Conservation (phyloP, 1,140 invertebrate genomes). For the Drosophila tristis region DNA sequence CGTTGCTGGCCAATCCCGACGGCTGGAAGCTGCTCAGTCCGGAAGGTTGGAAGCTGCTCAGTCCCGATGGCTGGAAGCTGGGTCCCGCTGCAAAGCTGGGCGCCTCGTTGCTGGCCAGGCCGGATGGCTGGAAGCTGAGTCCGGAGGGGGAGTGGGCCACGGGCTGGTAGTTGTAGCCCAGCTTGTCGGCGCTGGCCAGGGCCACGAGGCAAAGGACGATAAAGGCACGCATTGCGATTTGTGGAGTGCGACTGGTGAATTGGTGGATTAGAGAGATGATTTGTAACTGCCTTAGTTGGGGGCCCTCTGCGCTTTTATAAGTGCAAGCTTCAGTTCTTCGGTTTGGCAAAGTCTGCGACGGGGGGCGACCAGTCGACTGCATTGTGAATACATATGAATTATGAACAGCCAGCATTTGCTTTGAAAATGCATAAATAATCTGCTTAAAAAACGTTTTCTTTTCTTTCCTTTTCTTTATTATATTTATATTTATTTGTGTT, state of each 20-base stretch:
- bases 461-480: conserved; percentile 30
- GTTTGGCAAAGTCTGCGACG: not conserved
- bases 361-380: conserved; percentile 12
- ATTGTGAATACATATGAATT: conserved; percentile 35
- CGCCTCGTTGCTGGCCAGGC: conserved; percentile 33
- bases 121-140: conserved; percentile 61
- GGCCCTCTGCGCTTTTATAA: conserved; percentile 54
- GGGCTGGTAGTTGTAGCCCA: conserved; percentile 79
- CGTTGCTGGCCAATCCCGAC: conserved; percentile 2
- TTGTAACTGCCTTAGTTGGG: conserved; percentile 48
- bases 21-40: conserved; percentile 10
- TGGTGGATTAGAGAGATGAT: conserved; percentile 43
- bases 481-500: conserved; percentile 25
- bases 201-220: conserved; percentile 61
- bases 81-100: conserved; percentile 47
- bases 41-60: conserved; percentile 6
- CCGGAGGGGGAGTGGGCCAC: conserved; percentile 69
- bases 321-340: conserved; percentile 50
- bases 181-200: conserved; percentile 67
- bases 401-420: conserved; percentile 44
- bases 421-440: conserved; percentile 68
- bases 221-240: conserved; percentile 57
- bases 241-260: conserved; percentile 4
- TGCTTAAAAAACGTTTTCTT: conserved; percentile 47
- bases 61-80: not conserved